These are phyloP conservation scores for Meriones psammophilus DNA, from an alignment of 2,797 vertebrate genomes.

Conservation along the genomic window DNA sequence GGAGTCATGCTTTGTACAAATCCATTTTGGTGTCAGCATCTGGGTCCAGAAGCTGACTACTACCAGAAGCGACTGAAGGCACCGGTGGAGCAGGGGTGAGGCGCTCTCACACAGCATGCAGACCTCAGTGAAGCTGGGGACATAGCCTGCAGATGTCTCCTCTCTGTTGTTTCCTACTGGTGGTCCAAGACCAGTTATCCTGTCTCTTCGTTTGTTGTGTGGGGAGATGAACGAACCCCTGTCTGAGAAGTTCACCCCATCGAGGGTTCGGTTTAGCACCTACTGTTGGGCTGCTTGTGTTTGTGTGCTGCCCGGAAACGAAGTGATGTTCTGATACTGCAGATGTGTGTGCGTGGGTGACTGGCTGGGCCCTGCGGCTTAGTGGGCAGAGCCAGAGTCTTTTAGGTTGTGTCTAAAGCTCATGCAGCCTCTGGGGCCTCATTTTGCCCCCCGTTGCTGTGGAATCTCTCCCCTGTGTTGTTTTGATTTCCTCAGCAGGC, in stretches of 20 bases:
- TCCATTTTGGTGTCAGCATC: not conserved
- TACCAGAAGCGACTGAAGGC: not conserved
- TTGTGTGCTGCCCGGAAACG: not conserved
- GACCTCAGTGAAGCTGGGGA: not conserved
- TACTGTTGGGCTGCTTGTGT: not conserved
- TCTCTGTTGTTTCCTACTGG: not conserved
- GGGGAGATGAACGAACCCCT: not conserved
- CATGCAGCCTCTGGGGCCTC: not conserved
- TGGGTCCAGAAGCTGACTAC: not conserved
- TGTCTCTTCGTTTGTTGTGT: not conserved
- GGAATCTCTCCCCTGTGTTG: slow-evolving; percentile 34
- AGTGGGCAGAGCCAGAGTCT: not conserved
- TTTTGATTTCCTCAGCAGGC: not conserved
- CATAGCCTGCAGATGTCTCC: fast-evolving
- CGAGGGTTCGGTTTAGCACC: not conserved
- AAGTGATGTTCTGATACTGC: not conserved
- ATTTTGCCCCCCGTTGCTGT: not conserved
- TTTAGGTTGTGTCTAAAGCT: not conserved
- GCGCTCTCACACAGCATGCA: not conserved
- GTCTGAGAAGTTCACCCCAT: not conserved
- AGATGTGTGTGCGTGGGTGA: not conserved
- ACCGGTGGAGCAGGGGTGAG: not conserved
- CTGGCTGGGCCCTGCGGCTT: not conserved
- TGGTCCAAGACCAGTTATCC: not conserved
- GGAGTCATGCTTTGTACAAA: not conserved